Evolutionary conservation across 2,888 invertebrate species (phyloP).

Genomic region (Caenorhabditis sulstoni): DNA sequence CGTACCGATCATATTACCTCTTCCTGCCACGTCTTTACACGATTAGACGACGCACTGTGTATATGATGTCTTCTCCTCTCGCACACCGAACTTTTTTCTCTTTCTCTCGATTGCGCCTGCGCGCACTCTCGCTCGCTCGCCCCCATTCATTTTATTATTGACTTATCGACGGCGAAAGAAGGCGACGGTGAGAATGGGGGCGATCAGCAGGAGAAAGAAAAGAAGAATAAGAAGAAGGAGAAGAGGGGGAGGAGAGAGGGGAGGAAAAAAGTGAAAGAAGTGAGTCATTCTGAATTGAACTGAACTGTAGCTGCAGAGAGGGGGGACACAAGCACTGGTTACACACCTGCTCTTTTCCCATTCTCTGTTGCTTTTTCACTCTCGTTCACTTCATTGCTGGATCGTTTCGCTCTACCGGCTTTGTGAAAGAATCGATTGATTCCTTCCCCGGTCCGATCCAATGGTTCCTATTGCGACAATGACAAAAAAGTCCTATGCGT

Average conservation of each 20-base stretch:
- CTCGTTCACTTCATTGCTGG: constrained; percentile 1
- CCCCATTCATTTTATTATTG: constrained; percentile 56
- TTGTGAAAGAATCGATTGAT: too few relatives aligned
- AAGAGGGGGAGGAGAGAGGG: background rate
- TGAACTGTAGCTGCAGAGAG: too few relatives aligned
- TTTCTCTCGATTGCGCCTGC: too few relatives aligned
- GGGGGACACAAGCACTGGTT: constrained; percentile 17
- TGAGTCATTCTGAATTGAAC: background rate
- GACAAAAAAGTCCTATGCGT: constrained; percentile 53
- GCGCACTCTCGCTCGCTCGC: constrained; percentile 8
- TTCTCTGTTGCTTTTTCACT: constrained; percentile 3
- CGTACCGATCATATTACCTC: constrained; percentile 1
- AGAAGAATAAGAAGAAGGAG: background rate
- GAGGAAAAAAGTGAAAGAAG: background rate
- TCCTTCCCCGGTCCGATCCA: background rate
- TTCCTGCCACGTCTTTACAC: background rate
- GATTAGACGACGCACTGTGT: background rate
- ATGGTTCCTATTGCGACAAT: background rate
- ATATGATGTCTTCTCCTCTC: background rate
- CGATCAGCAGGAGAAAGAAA: background rate
- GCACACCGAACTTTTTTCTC: too few relatives aligned
- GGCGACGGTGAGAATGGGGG: background rate
- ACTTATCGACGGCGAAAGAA: constrained; percentile 36
- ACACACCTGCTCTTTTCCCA: constrained; percentile 28
- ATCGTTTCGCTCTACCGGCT: background rate